Conservation (phyloP, 2,888 invertebrate species). For the Drosophila meridionalis region DNA sequence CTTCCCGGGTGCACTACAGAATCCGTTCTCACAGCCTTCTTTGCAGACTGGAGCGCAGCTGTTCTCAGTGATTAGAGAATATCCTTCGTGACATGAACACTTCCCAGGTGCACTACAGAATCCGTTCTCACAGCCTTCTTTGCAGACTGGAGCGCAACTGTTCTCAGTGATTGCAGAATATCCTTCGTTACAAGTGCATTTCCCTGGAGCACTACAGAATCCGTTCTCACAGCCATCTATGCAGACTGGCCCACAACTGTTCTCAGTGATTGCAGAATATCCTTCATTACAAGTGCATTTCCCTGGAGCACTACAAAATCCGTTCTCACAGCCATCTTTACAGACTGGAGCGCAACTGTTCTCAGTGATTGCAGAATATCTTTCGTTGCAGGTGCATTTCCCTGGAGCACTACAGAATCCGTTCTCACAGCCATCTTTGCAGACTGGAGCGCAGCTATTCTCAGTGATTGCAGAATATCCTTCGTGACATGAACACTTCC, state of each 20-base stretch:
- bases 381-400: constrained; percentile 21
- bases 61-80: not conserved
- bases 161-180: constrained; percentile 27
- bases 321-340: constrained; percentile 72
- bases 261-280: constrained; percentile 79
- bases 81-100: constrained; percentile 15
- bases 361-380: not conserved
- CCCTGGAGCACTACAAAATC: constrained; percentile 89
- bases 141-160: constrained; percentile 83
- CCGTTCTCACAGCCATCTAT: constrained; percentile 75
- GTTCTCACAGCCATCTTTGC: constrained; percentile 25
- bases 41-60: constrained; percentile 20
- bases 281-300: constrained; percentile 89
- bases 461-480: constrained; percentile 13
- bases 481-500: constrained; percentile 22
- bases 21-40: constrained; percentile 27
- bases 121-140: constrained; percentile 25
- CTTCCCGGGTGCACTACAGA: constrained; percentile 11
- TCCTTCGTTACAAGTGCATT: constrained; percentile 62
- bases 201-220: constrained; percentile 74
- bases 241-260: constrained; percentile 55
- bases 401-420: constrained; percentile 28
- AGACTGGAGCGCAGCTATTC: constrained; percentile 24
- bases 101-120: constrained; percentile 12
- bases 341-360: constrained; percentile 28